Percentiles rank a stretch among this genome's conserved stretches.
These are phyloP conservation scores for Taxidea taxus DNA, from an alignment of 2,113 vertebrate genomes.

Conservation along the genomic window DNA sequence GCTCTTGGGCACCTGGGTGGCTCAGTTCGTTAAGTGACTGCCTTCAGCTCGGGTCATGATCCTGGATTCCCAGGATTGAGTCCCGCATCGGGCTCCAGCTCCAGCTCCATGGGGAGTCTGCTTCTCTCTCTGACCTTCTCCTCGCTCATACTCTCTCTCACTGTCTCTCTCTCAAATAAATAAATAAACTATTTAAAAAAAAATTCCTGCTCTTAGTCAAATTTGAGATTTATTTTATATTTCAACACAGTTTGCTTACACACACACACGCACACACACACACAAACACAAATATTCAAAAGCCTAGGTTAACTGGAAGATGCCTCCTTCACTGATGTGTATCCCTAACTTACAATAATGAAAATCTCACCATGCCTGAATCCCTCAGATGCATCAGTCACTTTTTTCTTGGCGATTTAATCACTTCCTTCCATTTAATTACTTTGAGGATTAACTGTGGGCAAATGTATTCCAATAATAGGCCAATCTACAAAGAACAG, in stretches of 20 bases:
- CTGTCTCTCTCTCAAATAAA: too few relatives aligned
- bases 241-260: constrained; percentile 54
- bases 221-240: constrained; percentile 47
- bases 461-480: constrained; percentile 87
- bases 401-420: constrained; percentile 83
- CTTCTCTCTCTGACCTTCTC: too few relatives aligned
- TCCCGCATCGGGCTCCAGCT: too few relatives aligned
- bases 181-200: too few relatives aligned
- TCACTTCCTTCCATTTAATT: constrained; percentile 87
- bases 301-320: constrained; percentile 66
- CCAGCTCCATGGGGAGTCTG: too few relatives aligned
- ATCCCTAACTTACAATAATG: constrained; percentile 58
- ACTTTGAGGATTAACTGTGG: constrained; percentile 84
- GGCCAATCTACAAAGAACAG: constrained; percentile 84
- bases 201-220: not conserved
- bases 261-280: constrained; percentile 41
- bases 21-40: too few relatives aligned
- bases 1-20: too few relatives aligned
- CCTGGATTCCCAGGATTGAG: too few relatives aligned
- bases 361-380: constrained; percentile 73
- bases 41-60: too few relatives aligned
- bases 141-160: too few relatives aligned
- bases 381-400: constrained; percentile 76
- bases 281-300: constrained; percentile 50
- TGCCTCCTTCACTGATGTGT: constrained; percentile 58